Evolutionary conservation across 2,888 invertebrate genomes (phyloP), one percentile per base, ranked within the genome.

Genomic region (Drosophila hamatofila): DNA sequence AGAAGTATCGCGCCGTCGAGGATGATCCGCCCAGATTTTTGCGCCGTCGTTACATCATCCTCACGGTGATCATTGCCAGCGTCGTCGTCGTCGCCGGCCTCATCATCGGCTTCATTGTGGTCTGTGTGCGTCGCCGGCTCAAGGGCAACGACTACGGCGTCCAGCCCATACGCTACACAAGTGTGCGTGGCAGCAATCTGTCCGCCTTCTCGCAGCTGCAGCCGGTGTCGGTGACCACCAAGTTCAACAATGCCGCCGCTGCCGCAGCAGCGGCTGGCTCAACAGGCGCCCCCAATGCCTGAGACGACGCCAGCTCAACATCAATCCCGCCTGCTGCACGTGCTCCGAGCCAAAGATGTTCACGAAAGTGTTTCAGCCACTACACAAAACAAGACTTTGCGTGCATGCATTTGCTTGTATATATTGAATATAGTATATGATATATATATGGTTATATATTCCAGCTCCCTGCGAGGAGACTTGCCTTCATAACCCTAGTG

Each of bases 1-100:
- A 83, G 54, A 90, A 92, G 55, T 91, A 88, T 42, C 85, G 88
- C 27, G 81, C 90, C 8, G 85, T 91, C 12, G 89, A 91, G 37
- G 91, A 91, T 37, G 92, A 93, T 62, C 92, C 92, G 9, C 92
- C 93, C 16, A 91, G 92, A 18, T 92, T 93, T 60, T 69, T 93
- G 33, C 89, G 92, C 3, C 92, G 92, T 35, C 86, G 92, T 12
- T 92, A 92, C 33, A 90, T 93, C 48, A 84, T 93, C 9, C 84
- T 93, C 7, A 91, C 92, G 2, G 84, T 91, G 21, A 89, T 91
- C 30, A 92, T 92, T 11, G 91, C 92, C 35, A 78, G 89, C 16
- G 77, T 90, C 3, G 92, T 93, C 3, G 69, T 93, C 3, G 76
- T 92, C 6, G 62, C 92, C 1, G 93, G 93, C 3, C 72, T 93